Evolutionary conservation across 2,888 invertebrate genomes (phyloP).

Genomic region (Frankliniella fusca): DNA sequence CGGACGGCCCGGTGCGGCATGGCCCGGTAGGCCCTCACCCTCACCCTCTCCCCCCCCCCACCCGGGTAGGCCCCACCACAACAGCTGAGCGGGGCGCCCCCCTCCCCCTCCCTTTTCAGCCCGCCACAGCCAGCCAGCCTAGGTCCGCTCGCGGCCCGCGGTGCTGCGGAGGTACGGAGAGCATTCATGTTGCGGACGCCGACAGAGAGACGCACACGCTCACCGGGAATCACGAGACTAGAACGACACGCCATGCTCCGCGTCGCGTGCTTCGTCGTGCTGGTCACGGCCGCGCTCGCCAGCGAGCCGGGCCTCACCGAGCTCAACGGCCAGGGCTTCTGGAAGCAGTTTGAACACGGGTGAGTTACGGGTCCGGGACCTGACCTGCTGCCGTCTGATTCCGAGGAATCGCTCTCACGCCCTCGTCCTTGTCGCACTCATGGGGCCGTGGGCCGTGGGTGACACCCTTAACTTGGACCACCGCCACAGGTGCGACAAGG

Average conservation of each 20-base stretch:
- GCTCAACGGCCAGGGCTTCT: background rate
- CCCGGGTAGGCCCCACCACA: background rate
- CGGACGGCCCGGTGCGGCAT: too few species aligned
- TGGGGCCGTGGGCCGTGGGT: too few species aligned
- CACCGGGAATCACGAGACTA: background rate
- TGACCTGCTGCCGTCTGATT: too few species aligned
- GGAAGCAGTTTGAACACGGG: background rate
- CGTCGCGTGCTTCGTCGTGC: background rate
- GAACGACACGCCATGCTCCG: background rate
- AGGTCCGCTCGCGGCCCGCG: too few species aligned
- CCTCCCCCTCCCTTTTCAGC: background rate
- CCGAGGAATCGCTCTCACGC: too few species aligned
- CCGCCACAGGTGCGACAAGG: too few species aligned
- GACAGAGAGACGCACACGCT: background rate
- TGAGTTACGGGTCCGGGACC: too few species aligned
- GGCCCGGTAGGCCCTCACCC: too few species aligned
- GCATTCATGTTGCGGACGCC: conserved; percentile 16
- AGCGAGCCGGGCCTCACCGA: background rate
- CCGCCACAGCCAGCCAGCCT: background rate
- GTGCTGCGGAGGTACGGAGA: background rate
- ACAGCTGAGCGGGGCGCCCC: background rate
- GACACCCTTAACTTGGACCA: too few species aligned
- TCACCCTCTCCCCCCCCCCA: background rate
- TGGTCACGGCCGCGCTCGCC: conserved; percentile 4
- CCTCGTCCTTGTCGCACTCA: too few species aligned